These are phyloP conservation scores for Pharmacophagus antenor DNA, from an alignment of 2,888 invertebrate species.

Conservation along the genomic window DNA sequence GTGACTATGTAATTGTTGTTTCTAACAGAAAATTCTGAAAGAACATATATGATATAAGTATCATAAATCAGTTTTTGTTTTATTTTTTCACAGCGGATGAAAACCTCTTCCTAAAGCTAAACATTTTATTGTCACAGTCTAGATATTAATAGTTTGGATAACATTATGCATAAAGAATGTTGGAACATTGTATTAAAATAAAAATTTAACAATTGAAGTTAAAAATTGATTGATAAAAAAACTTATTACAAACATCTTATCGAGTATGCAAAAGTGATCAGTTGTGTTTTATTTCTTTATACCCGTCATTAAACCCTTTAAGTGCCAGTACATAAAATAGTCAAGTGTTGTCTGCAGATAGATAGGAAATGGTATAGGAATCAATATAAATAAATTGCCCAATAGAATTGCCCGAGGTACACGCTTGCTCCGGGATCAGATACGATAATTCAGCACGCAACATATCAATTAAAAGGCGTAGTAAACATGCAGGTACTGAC, in stretches of 20 bases:
- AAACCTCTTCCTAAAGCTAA: too few relatives aligned
- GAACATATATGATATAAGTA: too few relatives aligned
- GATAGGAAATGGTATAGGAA: constrained; percentile 64
- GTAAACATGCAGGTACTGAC: constrained; percentile 59
- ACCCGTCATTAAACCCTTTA: constrained; percentile 41
- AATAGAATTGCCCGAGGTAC: constrained; percentile 69
- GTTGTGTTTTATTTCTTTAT: constrained; percentile 42
- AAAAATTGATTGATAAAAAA: constrained; percentile 10
- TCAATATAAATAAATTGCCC: constrained; percentile 75
- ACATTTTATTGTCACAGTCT: too few relatives aligned
- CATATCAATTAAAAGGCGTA: constrained; percentile 74
- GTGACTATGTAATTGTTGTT: too few relatives aligned
- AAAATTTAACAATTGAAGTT: background rate
- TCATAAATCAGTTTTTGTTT: too few relatives aligned
- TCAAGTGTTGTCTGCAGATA: constrained; percentile 54
- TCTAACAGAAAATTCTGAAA: too few relatives aligned
- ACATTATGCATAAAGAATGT: background rate
- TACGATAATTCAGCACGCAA: constrained; percentile 71
- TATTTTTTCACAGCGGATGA: too few relatives aligned
- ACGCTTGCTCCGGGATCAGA: constrained; percentile 59
- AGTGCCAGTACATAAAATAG: constrained; percentile 52
- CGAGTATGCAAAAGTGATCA: constrained; percentile 27
- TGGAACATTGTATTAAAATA: background rate
- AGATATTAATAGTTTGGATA: background rate
- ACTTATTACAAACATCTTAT: constrained; percentile 16